These are phyloP conservation scores for Papilio elwesi DNA, from an alignment of 2,888 invertebrate genomes.

Conservation along the genomic window DNA sequence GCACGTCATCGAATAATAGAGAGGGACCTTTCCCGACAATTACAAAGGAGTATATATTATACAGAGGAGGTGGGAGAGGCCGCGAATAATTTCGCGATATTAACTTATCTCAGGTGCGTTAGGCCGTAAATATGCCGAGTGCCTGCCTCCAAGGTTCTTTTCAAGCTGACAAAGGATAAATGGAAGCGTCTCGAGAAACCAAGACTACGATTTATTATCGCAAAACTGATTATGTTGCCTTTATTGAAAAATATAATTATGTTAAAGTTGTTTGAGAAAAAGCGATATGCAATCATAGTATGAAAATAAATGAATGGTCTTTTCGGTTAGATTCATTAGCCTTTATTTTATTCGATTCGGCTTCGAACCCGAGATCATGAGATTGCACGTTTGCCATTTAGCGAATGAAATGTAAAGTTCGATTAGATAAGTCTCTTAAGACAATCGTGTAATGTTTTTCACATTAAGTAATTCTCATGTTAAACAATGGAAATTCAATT, in stretches of 20 bases:
- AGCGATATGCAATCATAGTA: no score
- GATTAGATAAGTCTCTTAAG: not conserved
- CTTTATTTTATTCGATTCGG: no score
- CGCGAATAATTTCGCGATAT: conserved; percentile 64
- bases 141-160: conserved; percentile 55
- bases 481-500: conserved; percentile 4
- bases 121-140: conserved; percentile 57
- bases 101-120: conserved; percentile 71
- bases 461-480: not conserved
- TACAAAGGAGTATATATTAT: conserved; percentile 68
- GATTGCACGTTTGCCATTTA: no score
- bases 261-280: not conserved
- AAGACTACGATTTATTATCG: conserved; percentile 30
- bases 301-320: no score
- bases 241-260: not conserved
- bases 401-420: no score
- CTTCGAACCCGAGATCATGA: no score
- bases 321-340: no score
- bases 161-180: conserved; percentile 52
- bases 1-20: conserved; percentile 77
- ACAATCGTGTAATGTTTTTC: not conserved
- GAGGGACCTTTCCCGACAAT: conserved; percentile 72
- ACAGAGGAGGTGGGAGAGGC: conserved; percentile 51
- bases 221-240: conserved; percentile 3
- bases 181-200: conserved; percentile 44